phyloP scores from a whole-genome alignment of 2,113 vertebrate genomes.

The Trichechus manatus region DNA sequence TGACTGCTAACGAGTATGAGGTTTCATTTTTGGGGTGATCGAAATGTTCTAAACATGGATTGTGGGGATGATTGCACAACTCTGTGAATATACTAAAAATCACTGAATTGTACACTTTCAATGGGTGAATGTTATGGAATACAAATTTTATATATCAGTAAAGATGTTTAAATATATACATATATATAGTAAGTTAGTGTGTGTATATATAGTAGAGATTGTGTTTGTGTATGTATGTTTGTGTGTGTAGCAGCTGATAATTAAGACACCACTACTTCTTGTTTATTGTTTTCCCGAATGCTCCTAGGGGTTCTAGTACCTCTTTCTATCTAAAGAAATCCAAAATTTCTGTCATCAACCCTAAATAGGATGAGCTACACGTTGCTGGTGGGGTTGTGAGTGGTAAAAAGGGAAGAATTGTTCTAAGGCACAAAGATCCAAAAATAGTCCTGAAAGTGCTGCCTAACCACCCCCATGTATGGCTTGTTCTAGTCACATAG shows the following conservation, averaged over 20 bases:
- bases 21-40: background rate
- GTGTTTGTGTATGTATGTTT: too few relatives aligned
- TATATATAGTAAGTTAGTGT: too few relatives aligned
- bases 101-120: background rate
- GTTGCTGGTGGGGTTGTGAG: background rate
- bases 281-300: background rate
- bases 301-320: background rate
- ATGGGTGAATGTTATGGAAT: background rate
- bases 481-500: background rate
- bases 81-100: background rate
- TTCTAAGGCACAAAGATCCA: constrained; percentile 58
- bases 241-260: background rate
- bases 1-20: too few relatives aligned
- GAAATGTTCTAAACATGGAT: background rate
- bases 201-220: too few relatives aligned
- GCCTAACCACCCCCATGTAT: background rate
- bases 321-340: background rate
- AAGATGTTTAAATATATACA: background rate
- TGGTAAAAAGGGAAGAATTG: constrained; percentile 30
- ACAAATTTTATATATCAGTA: background rate
- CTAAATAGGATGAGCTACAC: constrained; percentile 4
- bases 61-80: background rate
- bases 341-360: background rate
- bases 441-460: constrained; percentile 44
- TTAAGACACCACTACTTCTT: background rate